Conservation (phyloP, 2,113 vertebrate genomes). For the Heterochromis multidens region DNA sequence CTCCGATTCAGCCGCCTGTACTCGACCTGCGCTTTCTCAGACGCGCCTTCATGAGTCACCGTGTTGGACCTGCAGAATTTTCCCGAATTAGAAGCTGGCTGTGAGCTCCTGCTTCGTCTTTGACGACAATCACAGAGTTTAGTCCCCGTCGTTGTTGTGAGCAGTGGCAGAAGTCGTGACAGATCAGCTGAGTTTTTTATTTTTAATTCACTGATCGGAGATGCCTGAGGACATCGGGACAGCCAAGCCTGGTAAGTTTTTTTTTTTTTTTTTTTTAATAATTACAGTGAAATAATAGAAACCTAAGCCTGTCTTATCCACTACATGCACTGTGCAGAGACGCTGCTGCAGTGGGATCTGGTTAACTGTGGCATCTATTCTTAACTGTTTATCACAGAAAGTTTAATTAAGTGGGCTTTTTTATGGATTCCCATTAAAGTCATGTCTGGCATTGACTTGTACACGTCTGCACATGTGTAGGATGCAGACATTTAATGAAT, state of each 20-base stretch:
- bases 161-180: background rate
- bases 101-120: background rate
- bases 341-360: background rate
- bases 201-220: background rate
- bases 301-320: background rate
- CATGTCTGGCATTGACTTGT: background rate
- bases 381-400: background rate
- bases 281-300: background rate
- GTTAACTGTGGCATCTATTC: background rate
- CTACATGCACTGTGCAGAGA: background rate
- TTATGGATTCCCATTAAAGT: background rate
- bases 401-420: background rate
- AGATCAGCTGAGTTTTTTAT: background rate
- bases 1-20: background rate
- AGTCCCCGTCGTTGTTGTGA: background rate
- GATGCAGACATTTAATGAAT: background rate
- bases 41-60: background rate
- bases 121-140: background rate
- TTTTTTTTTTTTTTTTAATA: background rate
- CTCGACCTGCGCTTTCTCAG: background rate
- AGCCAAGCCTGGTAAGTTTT: constrained; percentile 71
- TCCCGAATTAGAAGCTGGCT: background rate
- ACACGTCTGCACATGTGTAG: background rate
- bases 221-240: constrained; percentile 69
- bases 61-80: background rate